Evolutionary conservation across 1,140 invertebrate genomes (phyloP).

Genomic region (Cyphomyrmex costatus): DNA sequence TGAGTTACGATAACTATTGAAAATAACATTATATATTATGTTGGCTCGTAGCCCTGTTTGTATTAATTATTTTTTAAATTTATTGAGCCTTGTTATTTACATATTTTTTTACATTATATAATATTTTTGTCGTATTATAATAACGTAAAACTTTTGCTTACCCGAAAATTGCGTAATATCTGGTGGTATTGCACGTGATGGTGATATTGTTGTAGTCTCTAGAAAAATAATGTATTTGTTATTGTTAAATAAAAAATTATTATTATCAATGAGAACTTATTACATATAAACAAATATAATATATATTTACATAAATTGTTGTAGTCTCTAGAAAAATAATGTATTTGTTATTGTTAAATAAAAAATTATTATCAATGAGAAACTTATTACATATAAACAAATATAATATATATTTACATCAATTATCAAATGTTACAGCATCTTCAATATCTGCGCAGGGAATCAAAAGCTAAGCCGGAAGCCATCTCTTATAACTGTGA

Average conservation of each 20-base stretch:
- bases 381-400: constrained; percentile 3
- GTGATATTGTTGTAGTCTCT: constrained; percentile 54
- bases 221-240: constrained; percentile 31
- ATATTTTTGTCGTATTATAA: background rate
- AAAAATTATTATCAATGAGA: background rate
- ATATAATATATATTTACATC: too few species aligned
- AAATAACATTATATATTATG: too few species aligned
- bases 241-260: background rate
- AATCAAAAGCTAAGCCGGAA: constrained; percentile 40
- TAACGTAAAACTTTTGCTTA: constrained; percentile 40
- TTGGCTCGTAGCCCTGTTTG: too few species aligned
- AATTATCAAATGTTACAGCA: background rate
- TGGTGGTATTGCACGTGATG: background rate
- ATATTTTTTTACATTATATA: too few species aligned
- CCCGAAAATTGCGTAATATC: constrained; percentile 1
- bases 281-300: background rate
- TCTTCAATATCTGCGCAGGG: background rate
- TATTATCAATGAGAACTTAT: background rate
- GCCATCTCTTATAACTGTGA: background rate
- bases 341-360: background rate
- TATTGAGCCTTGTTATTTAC: too few species aligned
- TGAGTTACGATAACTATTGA: background rate
- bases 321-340: background rate
- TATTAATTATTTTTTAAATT: too few species aligned
- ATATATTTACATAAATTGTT: too few species aligned